Evolutionary conservation across 2,888 invertebrate species (phyloP), one percentile per base, ranked within the genome.

Genomic region (Carpatolechia fugitivella): DNA sequence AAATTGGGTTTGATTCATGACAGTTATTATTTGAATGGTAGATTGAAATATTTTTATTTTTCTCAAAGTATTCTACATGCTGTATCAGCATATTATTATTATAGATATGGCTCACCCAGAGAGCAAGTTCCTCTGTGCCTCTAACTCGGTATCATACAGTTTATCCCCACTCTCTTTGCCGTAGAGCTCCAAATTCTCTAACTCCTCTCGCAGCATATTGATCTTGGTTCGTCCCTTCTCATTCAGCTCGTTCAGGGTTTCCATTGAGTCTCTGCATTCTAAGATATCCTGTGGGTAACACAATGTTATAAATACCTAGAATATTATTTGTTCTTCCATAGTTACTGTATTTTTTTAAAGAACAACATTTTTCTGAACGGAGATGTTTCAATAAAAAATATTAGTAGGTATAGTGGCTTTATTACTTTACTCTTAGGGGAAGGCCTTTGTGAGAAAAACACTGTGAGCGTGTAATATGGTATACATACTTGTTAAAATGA

Each of bases 251-350:
- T 95, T 94, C 54, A 97, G 81, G 58, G 92, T 91, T 62, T 93
- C 92, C 68, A 95, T 90, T 0, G 95, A 94, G 0, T 94, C 94
- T 36, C 90, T 92, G 74, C 95, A 96, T 77, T 92, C 92, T 71
- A 94, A 90, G 64, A 96, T 95, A 71, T 96, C 96, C 96, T 96
- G 72, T n/a, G n/a, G n/a, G n/a, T n/a, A n/a, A 51, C 24, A 53
- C 24, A 24, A 24, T 24, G 3, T n/a, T n/a, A n/a, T n/a, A n/a
- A n/a, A n/a, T n/a, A n/a, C n/a, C n/a, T n/a, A n/a, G n/a, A n/a
- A n/a, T n/a, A n/a, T n/a, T n/a, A n/a, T n/a, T n/a, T n/a, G n/a
- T n/a, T n/a, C n/a, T n/a, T n/a, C 33, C 8, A 33, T 6, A 33
- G 33, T 2, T 7, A 33, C 33, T 11, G 8, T 8, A 6, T 33